phyloP scores from a whole-genome alignment of 2,113 vertebrate species.

The Indri indri region DNA sequence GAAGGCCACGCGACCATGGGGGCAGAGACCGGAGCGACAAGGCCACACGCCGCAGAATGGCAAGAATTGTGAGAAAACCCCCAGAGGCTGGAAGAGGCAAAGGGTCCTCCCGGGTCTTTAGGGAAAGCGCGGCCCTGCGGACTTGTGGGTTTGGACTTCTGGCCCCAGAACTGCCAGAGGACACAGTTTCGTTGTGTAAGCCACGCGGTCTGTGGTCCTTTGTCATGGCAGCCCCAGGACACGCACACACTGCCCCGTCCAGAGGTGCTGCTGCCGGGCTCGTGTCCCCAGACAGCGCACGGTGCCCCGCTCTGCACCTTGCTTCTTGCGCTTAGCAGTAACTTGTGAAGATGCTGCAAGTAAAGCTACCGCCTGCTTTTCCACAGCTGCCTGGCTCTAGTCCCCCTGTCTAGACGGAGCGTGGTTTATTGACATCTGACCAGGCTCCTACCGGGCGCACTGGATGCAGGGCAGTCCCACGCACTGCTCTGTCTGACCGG shows the following conservation, averaged over 20 bases:
- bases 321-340: fast-evolving
- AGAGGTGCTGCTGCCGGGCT: background rate
- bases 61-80: too few relatives aligned
- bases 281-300: fast-evolving
- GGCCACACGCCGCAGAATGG: fast-evolving
- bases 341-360: too few relatives aligned
- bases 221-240: fast-evolving
- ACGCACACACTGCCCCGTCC: fast-evolving
- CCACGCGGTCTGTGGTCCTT: fast-evolving
- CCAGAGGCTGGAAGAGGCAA: background rate
- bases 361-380: background rate
- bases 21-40: fast-evolving
- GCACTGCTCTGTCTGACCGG: background rate
- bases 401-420: fast-evolving
- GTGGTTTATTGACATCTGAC: too few relatives aligned
- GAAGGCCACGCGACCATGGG: fast-evolving
- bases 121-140: background rate
- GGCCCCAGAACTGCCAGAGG: background rate
- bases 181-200: too few relatives aligned
- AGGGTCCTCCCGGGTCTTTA: fast-evolving
- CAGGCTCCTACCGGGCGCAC: fast-evolving
- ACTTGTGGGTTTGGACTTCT: background rate
- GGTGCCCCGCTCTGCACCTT: fast-evolving
- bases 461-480: too few relatives aligned
- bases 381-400: background rate